phyloP scores from a whole-genome alignment of 35 echinoderm and acorn worm species.

The Heliocidaris erythrogramma region DNA sequence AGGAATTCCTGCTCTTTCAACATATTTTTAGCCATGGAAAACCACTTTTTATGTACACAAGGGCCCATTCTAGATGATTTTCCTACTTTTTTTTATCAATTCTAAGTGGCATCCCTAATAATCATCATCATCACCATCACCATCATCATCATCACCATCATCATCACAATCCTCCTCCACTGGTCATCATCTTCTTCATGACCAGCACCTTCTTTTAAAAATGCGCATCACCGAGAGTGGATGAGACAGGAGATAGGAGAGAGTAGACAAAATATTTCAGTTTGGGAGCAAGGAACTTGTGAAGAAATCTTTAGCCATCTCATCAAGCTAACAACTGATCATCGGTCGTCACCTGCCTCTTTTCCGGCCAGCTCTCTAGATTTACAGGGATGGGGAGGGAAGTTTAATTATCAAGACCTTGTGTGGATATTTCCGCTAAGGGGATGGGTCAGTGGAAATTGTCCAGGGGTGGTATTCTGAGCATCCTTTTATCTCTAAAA shows the following conservation, averaged over 20 bases:
- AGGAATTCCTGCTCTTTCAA: no score
- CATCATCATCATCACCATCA: no score
- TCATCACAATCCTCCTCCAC: neutral
- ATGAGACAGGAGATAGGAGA: neutral
- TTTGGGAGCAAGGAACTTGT: neutral
- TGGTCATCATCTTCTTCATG: no score
- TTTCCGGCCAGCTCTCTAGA: neutral
- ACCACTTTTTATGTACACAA: no score
- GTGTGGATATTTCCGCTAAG: constrained; percentile 17
- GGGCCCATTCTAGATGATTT: no score
- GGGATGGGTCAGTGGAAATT: neutral
- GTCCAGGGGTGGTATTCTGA: no score
- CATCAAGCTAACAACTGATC: neutral
- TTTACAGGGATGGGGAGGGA: neutral
- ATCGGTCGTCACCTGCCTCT: neutral
- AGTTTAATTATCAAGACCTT: constrained; percentile 22
- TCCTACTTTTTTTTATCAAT: no score
- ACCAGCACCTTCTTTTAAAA: neutral
- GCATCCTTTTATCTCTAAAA: no score
- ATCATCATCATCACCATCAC: no score
- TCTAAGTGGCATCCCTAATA: no score
- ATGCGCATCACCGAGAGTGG: neutral
- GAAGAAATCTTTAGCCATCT: neutral
- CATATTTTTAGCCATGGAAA: no score
- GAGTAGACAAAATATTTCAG: neutral